These are phyloP conservation scores for Melanocharis versteri DNA, from an alignment of 2,113 vertebrate genomes.

Conservation along the genomic window DNA sequence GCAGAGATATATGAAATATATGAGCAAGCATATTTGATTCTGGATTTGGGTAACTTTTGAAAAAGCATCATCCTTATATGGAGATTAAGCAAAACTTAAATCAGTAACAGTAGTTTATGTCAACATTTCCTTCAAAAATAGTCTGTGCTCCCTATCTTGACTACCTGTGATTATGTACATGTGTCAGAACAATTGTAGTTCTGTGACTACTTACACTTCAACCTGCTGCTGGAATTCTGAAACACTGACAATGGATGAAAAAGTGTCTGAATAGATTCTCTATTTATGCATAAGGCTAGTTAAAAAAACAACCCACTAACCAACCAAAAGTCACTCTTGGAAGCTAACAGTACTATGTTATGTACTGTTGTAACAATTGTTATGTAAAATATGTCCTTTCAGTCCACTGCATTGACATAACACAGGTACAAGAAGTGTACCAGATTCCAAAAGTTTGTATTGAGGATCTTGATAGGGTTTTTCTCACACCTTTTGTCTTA, in stretches of 20 bases:
- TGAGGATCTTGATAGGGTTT: not conserved
- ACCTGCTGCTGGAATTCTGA: not conserved
- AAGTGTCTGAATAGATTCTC: not conserved
- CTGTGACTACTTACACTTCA: not conserved
- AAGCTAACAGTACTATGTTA: not conserved
- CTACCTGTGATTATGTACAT: not conserved
- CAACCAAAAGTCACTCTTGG: not conserved
- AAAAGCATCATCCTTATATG: not conserved
- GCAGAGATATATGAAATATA: not conserved
- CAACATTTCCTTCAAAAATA: not conserved
- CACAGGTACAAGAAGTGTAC: not conserved
- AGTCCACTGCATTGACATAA: not conserved
- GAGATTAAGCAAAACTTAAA: not conserved
- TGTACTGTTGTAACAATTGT: too few species aligned
- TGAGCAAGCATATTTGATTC: not conserved
- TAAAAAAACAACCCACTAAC: not conserved
- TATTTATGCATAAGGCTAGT: not conserved
- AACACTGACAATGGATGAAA: not conserved
- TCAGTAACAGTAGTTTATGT: not conserved
- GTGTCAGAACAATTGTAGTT: not conserved
- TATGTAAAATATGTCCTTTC: not conserved
- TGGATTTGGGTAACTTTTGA: not conserved
- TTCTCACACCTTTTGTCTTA: not conserved
- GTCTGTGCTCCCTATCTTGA: not conserved
- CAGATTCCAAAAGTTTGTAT: not conserved